A percentile compares a stretch with the other conserved stretches of the same genome.
Conservation (phyloP, 1,140 invertebrate genomes). For the Aphelinus atriplicis region DNA sequence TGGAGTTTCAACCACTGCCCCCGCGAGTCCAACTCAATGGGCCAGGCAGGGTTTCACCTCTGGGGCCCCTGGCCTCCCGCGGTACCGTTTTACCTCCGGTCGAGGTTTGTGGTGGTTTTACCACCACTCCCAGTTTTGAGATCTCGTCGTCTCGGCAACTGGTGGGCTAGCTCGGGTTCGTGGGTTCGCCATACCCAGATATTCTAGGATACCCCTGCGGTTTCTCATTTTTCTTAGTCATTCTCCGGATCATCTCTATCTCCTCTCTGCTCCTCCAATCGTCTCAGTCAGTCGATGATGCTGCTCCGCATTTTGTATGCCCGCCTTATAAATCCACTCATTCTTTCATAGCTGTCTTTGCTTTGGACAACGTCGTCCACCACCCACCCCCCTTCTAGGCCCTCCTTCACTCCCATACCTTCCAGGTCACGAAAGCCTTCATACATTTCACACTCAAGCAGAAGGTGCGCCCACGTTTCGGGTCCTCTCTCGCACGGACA, state of each 20-base stretch:
- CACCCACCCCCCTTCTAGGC: not conserved
- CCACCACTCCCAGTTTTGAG: not conserved
- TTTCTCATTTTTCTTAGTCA: too few relatives aligned
- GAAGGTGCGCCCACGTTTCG: constrained; percentile 34
- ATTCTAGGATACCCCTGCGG: not conserved
- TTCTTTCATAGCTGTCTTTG: not conserved
- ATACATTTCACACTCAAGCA: constrained; percentile 29
- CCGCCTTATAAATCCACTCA: not conserved
- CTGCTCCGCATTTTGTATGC: not conserved
- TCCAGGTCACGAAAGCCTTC: not conserved
- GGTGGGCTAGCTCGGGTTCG: not conserved
- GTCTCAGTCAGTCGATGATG: not conserved
- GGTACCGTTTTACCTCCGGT: constrained; percentile 6
- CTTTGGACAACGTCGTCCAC: not conserved
- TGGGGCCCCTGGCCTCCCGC: not conserved
- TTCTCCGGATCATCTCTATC: too few relatives aligned
- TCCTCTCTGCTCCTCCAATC: not conserved
- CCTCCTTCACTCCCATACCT: not conserved
- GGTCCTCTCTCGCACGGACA: constrained; percentile 4
- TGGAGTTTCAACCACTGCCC: constrained; percentile 2
- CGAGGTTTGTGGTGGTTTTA: not conserved
- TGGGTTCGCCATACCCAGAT: constrained; percentile 24
- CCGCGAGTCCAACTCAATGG: not conserved
- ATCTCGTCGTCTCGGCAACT: not conserved
- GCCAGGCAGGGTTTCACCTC: not conserved